phyloP scores from a whole-genome alignment of 30 jellyfish, hydroid and myxozoan genomes.

The Aurelia coerulea region DNA sequence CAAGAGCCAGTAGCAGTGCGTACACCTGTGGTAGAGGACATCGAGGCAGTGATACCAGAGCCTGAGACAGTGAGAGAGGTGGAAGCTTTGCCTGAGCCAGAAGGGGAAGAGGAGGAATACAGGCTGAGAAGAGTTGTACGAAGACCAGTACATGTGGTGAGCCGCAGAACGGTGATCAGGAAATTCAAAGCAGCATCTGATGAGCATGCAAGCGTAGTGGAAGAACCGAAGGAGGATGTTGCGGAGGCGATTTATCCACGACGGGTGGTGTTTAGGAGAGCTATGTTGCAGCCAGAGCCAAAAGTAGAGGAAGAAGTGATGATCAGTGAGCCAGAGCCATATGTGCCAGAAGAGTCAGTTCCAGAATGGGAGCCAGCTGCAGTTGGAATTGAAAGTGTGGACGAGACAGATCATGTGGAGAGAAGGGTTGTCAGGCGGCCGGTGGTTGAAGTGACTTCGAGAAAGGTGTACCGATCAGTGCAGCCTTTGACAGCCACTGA shows the following conservation, averaged over 20 bases:
- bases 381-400: neutral
- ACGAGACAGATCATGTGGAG: slow-evolving; percentile 33
- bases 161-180: no score
- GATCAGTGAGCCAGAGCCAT: slow-evolving; percentile 46
- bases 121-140: no score
- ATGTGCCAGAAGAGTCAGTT: slow-evolving; percentile 26
- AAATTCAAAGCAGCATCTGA: slow-evolving; percentile 10
- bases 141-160: no score
- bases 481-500: slow-evolving; percentile 11
- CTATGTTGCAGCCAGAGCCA: slow-evolving; percentile 53
- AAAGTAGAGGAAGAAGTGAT: slow-evolving; percentile 16
- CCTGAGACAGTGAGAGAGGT: neutral
- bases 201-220: slow-evolving; percentile 31
- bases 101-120: no score
- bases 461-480: slow-evolving; percentile 50
- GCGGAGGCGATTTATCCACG: slow-evolving; percentile 44
- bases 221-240: slow-evolving; percentile 54
- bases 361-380: slow-evolving; percentile 11
- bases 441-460: slow-evolving; percentile 41
- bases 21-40: slow-evolving; percentile 14
- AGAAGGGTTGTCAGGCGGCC: slow-evolving; percentile 51
- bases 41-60: neutral
- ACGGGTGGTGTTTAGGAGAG: slow-evolving; percentile 51
- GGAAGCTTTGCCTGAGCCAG: neutral
- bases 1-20: slow-evolving; percentile 38